A percentile compares a stretch with the other conserved stretches of the same genome.
phyloP scores from a whole-genome alignment of 2,113 vertebrate species.

The Oxyura jamaicensis region DNA sequence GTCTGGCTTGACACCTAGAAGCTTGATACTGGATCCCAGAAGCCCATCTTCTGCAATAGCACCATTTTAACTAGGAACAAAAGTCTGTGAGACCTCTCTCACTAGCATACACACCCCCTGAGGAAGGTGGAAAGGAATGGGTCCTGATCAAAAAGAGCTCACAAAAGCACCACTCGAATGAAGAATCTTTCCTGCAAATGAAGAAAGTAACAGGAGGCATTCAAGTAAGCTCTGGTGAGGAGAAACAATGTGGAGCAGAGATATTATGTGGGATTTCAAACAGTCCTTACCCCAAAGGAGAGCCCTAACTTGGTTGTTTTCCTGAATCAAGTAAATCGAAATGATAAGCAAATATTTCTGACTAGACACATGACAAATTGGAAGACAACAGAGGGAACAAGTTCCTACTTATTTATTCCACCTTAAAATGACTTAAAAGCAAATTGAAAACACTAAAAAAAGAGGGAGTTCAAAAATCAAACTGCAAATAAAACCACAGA shows the following conservation, averaged over 20 bases:
- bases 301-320: neutral
- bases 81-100: neutral
- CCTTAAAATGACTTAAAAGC: conserved; percentile 61
- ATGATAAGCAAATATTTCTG: neutral
- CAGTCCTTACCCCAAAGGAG: neutral
- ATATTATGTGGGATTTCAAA: neutral
- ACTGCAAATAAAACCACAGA: conserved; percentile 46
- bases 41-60: neutral
- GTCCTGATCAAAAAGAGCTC: neutral
- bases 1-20: neutral
- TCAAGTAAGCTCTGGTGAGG: neutral
- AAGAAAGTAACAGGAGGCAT: neutral
- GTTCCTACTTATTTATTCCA: conserved; percentile 45
- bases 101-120: fast-evolving
- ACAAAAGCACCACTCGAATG: neutral
- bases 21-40: neutral
- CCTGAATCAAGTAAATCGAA: neutral
- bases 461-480: neutral
- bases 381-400: neutral
- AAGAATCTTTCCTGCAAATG: neutral
- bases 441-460: conserved; percentile 37
- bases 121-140: neutral
- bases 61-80: neutral
- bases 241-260: neutral
- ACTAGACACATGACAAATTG: neutral